Percentiles rank a stretch among this genome's conserved stretches.
Evolutionary conservation across 2,797 vertebrate species (phyloP).

Genomic region (Lithobates pipiens): DNA sequence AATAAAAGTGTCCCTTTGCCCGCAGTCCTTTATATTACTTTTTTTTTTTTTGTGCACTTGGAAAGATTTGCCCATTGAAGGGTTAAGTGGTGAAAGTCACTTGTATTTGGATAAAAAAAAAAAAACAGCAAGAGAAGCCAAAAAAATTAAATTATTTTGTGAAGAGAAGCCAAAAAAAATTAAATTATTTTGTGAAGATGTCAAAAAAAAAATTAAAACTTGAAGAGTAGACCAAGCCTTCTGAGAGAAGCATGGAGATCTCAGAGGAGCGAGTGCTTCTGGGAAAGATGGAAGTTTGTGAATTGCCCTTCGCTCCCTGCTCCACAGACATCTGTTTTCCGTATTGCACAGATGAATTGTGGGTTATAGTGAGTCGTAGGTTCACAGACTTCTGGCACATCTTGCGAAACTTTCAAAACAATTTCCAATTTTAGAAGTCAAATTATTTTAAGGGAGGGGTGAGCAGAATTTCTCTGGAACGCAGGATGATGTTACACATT

Average conservation of each 20-base stretch:
- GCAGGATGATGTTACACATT: conserved; percentile 16
- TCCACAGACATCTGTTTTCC: conserved; percentile 37
- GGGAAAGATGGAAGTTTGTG: conserved; percentile 42
- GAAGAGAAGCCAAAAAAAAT: background rate
- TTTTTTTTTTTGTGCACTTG: no score
- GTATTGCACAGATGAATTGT: conserved; percentile 10
- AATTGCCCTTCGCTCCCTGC: conserved; percentile 33
- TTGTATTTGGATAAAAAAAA: background rate
- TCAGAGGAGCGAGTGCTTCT: conserved; percentile 37
- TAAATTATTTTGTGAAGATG: no score
- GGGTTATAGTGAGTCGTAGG: background rate
- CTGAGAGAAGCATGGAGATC: background rate
- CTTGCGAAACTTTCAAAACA: conserved; percentile 1
- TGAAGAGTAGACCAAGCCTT: background rate
- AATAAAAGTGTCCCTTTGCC: no score
- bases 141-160: conserved; percentile 5
- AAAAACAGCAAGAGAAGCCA: background rate
- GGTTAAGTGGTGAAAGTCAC: conserved; percentile 5
- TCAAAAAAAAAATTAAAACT: conserved; percentile 12
- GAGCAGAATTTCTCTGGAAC: background rate
- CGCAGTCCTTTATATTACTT: no score
- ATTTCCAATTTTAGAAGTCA: conserved; percentile 28
- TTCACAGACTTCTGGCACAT: conserved; percentile 24
- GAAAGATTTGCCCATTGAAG: background rate
- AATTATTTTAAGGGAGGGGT: background rate